phyloP scores from a whole-genome alignment of 30 jellyfish, hydroid and myxozoan genomes.

The Cassiopea andromeda region DNA sequence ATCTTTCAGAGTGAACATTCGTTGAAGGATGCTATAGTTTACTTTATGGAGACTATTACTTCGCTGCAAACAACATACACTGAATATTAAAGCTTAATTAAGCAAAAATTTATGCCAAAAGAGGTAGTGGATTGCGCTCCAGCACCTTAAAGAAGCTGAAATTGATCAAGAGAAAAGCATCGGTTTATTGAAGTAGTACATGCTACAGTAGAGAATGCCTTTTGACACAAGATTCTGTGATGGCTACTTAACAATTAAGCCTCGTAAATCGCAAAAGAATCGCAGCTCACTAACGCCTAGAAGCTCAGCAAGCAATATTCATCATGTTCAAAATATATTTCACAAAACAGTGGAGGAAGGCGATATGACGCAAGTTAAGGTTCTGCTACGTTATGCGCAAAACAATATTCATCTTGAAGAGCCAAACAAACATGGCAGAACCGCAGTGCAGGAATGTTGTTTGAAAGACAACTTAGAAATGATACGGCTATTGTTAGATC shows the following conservation, averaged over 20 bases:
- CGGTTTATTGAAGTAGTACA: neutral
- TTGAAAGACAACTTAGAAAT: conserved; percentile 76
- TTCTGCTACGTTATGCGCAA: conserved; percentile 79
- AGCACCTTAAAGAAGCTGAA: neutral
- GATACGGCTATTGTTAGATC: conserved; percentile 85
- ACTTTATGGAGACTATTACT: neutral
- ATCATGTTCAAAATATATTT: conserved; percentile 71
- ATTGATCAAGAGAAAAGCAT: neutral
- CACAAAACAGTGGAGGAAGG: conserved; percentile 85
- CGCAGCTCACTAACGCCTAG: conserved; percentile 37
- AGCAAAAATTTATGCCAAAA: neutral
- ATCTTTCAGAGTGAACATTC: neutral
- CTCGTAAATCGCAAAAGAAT: conserved; percentile 44
- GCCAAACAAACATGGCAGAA: conserved; percentile 76
- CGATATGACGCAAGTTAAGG: conserved; percentile 91
- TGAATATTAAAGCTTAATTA: neutral
- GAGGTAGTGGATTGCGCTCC: neutral
- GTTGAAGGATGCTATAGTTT: neutral
- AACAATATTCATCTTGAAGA: conserved; percentile 73
- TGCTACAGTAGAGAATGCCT: conserved; percentile 27
- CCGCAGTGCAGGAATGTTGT: conserved; percentile 89
- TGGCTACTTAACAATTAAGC: conserved; percentile 71
- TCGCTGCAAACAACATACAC: neutral
- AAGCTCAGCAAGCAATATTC: conserved; percentile 38
- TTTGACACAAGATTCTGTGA: conserved; percentile 74